Base-by-base conservation (phyloP, 1,140 invertebrate genomes). In the Drosophila ananassae region DNA sequence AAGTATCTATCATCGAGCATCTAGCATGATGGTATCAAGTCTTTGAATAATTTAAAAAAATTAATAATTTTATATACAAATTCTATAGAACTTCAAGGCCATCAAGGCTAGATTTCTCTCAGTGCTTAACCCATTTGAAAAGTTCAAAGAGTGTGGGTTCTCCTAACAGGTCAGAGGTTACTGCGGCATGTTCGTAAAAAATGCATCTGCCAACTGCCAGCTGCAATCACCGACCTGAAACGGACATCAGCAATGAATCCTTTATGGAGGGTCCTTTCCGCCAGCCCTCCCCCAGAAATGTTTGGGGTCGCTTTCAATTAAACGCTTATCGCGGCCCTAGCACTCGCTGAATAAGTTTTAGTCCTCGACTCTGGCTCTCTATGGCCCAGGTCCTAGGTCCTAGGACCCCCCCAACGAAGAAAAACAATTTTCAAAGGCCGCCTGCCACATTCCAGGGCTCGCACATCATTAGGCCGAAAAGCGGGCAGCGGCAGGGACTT, bases 261-360 rank as follows among this genome's bases (percentile, higher is more conserved):
- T 48, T 39, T 48, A 47, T 32, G 53, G 13, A 62, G 41, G 39
- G 37, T 28, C 56, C 30, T 25, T 25, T 22, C 13, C 34, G 28
- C 54, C 5, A 25, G 24, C 25, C 25, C 13, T 6, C 8, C 17
- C 9, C 44, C 17, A 46, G 48, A 48, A 48, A 60, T 28, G 24
- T 17, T 21, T 30, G 47, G 46, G 59, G 63, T 44, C 63, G 54
- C 68, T 73, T 85, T 85, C 83, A 85, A 85, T 85, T 85, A 85
- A 85, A 87, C 77, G 82, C 82, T 85, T 85, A 85, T 85, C 82
- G 69, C 66, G 52, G 39, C 3, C 59, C 41, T 32, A 60, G 74
- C 81, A 85, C 60, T 87, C 76, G 81, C 66, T 61, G 60, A 77
- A 58, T 51, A 46, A 62, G 52, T 51, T 68, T 77, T 51, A 7